Base-by-base conservation (phyloP, 2,797 vertebrate species). In the Luscinia luscinia region DNA sequence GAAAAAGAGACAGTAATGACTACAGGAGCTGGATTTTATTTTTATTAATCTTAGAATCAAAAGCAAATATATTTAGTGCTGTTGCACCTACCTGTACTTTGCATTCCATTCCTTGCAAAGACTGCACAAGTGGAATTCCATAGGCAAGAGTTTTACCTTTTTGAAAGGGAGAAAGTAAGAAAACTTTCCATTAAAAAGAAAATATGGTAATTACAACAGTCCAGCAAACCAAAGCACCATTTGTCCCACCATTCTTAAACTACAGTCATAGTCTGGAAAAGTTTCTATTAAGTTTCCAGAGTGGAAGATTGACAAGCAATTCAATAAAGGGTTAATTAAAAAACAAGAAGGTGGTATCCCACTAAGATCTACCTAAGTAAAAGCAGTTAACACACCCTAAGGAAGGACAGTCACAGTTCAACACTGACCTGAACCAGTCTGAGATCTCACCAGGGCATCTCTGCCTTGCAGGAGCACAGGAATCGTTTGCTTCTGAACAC, bases 81-180 rank as follows among this genome's bases (percentile, higher is more conserved):
- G 4, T 17, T 43, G 30, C 12, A 88, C 97, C 77, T 95, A 98
- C 98, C 98, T 98, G 97, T 95, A 99, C 98, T 97, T 99, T 99
- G 12, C 98, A 97, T 67, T 98, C 94, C n/a, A 98, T 72, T 30
- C 97, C 97, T 97, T 99, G 99, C 62, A 99, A 98, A 57, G 97
- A 97, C 94, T 99, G 99, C 28, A 99, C 98, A 89, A 99, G 90
- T 2, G 99, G 99, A 95, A 99, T 96, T 4, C 98, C 98, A 66
- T 99, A 99, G 30, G 98, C 98, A 90, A 99, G 98, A 3, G 99
- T 99, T 97, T 99, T 99, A 94, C 99, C 99, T 99, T 97, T 45
- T 95, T 52, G n/a, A 55, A 92, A 87, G 61, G 9, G 38, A 94
- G 46, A 61, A 88, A 91, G 70, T 40, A n/a, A 41, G 48, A 75